Base-by-base conservation (phyloP, 2,888 invertebrate species). In the Euproctis similis region DNA sequence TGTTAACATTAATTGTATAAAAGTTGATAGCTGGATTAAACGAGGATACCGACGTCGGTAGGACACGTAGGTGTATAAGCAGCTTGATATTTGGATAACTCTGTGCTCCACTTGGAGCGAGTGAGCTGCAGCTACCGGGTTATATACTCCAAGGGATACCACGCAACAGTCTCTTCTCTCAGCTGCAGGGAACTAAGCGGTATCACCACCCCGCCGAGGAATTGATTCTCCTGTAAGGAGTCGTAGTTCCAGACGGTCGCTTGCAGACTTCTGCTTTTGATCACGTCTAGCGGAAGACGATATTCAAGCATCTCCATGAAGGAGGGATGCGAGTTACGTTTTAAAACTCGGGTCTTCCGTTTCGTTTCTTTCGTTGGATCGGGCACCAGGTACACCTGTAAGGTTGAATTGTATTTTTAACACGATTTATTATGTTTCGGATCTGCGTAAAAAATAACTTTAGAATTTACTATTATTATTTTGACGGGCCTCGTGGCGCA, bases 221-320 rank as follows among this genome's bases (percentile, higher is more conserved):
- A 94, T 75, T 95, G 94, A 75, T 97, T 97, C 71, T 97, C 97
- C 67, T 96, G 96, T 21, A 97, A 75, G 0, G 94, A 90, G 68
- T 97, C 97, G 71, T 96, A 94, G 66, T 95, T 93, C 97, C 97
- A 97, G 6, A 97, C 92, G 0, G 97, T 95, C 0, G 96, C 96
- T 69, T 96, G 95, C n/a, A 98, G 77, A 6, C 87, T 88, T 25
- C 94, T 87, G 43, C 86, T 87, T 59, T 89, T 87, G 8, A 97
- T 88, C 21, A 92, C 88, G 26, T 95, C 94, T 40, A 94, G 60
- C 0, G 94, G 90, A 82, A 96, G 88, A 36, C 95, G 88, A 60
- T 97, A 97, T 62, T 95, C 95, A 67, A 97, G 82, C 93, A 96
- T 96, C 87, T 97, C 96, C 95, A 98, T 98, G 77, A 97, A 98